phyloP scores from a whole-genome alignment of 2,797 vertebrate species.

The Cryptoblepharus egeriae region DNA sequence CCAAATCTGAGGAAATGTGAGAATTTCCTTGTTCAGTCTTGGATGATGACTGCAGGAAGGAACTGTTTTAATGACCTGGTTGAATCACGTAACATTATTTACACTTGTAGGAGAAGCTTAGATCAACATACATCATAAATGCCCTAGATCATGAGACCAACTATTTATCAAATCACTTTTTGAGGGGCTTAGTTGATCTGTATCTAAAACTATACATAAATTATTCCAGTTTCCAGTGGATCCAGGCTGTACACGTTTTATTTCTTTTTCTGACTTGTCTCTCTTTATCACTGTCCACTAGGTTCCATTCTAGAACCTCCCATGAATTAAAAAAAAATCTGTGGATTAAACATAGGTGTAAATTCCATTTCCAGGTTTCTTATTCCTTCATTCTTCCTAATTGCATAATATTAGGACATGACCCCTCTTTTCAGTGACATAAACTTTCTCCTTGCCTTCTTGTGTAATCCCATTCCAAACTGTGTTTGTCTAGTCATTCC shows the following conservation, averaged over 20 bases:
- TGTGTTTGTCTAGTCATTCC: not conserved
- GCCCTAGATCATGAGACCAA: constrained; percentile 16
- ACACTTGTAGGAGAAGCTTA: constrained; percentile 28
- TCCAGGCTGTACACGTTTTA: not conserved
- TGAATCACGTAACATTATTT: constrained; percentile 47
- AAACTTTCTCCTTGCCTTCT: not conserved
- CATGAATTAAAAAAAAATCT: too few species aligned
- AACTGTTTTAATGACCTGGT: constrained; percentile 46
- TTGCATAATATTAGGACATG: too few species aligned
- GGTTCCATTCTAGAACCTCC: too few species aligned
- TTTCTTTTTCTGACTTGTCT: too few species aligned
- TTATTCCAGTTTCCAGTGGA: accelerated
- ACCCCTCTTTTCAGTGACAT: not conserved
- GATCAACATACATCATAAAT: constrained; percentile 1
- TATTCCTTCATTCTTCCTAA: too few species aligned
- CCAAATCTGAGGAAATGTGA: constrained; percentile 28
- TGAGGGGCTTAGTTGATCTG: not conserved
- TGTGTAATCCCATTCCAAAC: not conserved
- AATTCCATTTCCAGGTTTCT: too few species aligned
- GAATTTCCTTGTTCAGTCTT: constrained; percentile 48
- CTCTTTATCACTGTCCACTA: too few species aligned
- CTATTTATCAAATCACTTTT: not conserved
- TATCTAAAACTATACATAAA: not conserved
- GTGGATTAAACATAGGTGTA: too few species aligned
- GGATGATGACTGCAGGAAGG: constrained; percentile 54